Evolutionary conservation across 2,113 vertebrate genomes (phyloP).

Genomic region (Sisor rabdophorus): DNA sequence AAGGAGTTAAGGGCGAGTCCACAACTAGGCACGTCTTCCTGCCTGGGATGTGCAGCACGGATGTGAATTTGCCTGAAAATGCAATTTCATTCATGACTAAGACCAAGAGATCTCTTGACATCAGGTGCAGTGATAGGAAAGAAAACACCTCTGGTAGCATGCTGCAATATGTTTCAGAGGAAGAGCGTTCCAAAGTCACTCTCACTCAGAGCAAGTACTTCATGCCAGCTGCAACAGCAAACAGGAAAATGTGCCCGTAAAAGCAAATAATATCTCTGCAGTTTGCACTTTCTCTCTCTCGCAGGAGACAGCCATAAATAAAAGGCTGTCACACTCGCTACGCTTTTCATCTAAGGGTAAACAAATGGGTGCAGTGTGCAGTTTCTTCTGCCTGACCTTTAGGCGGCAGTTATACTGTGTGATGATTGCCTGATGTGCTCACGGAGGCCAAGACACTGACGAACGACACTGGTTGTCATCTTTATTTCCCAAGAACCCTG

Average conservation of each 20-base stretch:
- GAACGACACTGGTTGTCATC: slow-evolving; percentile 62
- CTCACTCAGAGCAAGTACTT: slow-evolving; percentile 21
- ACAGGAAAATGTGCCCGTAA: slow-evolving; percentile 31
- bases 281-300: slow-evolving; percentile 21
- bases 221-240: slow-evolving; percentile 26
- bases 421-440: slow-evolving; percentile 47
- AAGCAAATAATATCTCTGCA: slow-evolving; percentile 42
- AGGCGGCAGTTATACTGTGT: slow-evolving; percentile 51
- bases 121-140: slow-evolving; percentile 28
- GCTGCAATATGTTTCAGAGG: slow-evolving; percentile 27
- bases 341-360: slow-evolving; percentile 49
- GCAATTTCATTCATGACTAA: slow-evolving; percentile 57
- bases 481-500: slow-evolving; percentile 62
- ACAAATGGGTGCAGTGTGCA: slow-evolving; percentile 42
- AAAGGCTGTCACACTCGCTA: slow-evolving; percentile 40
- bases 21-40: slow-evolving; percentile 44
- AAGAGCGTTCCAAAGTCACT: slow-evolving; percentile 26
- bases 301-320: slow-evolving; percentile 40
- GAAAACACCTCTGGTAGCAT: slow-evolving; percentile 19
- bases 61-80: slow-evolving; percentile 55
- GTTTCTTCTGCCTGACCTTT: slow-evolving; percentile 55
- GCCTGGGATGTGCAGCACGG: slow-evolving; percentile 30
- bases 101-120: slow-evolving; percentile 39
- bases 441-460: slow-evolving; percentile 54
- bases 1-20: slow-evolving; percentile 15